These are phyloP conservation scores for Hirundichthys speculiger DNA, from an alignment of 2,113 vertebrate species.

Conservation along the genomic window DNA sequence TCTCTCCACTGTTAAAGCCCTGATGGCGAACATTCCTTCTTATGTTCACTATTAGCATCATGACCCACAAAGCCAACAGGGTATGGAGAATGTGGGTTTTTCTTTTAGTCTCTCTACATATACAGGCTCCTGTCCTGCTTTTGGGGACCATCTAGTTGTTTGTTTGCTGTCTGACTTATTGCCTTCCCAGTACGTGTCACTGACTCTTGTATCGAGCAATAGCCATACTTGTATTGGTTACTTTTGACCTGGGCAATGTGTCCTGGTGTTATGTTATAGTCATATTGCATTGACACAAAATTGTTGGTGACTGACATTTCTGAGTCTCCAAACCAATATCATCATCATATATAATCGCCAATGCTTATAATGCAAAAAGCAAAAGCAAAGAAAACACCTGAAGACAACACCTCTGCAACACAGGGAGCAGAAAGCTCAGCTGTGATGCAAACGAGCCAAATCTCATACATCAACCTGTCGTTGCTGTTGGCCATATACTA, in stretches of 20 bases:
- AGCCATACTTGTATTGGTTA: background rate
- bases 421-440: background rate
- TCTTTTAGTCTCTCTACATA: constrained; percentile 5
- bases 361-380: no score
- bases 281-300: no score
- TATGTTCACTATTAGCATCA: constrained; percentile 32
- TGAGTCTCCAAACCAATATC: no score
- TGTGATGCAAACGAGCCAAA: background rate
- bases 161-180: constrained; percentile 45
- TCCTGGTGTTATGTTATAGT: no score
- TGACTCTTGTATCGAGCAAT: constrained; percentile 15
- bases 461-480: background rate
- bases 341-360: no score
- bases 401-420: background rate
- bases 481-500: background rate
- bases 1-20: constrained; percentile 26
- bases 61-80: constrained; percentile 3
- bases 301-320: no score
- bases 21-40: constrained; percentile 14
- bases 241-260: background rate
- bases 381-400: background rate
- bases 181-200: constrained; percentile 35
- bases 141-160: constrained; percentile 8
- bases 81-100: constrained; percentile 8
- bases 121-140: constrained; percentile 11